Conservation (phyloP, 2,888 invertebrate genomes). For the Zygaena filipendulae region DNA sequence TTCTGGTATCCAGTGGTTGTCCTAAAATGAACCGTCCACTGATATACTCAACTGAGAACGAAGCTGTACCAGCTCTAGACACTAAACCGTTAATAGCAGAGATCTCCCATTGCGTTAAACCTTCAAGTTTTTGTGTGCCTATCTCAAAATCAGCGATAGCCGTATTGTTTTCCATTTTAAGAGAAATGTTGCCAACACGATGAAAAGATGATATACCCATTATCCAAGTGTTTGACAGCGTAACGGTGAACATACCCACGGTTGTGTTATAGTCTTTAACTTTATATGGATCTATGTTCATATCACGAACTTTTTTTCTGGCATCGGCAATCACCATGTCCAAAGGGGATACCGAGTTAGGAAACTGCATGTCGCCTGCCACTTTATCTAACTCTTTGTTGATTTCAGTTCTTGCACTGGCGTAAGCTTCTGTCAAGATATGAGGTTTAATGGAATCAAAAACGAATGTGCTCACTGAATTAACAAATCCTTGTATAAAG, state of each 20-base stretch:
- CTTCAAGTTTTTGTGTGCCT: slow-evolving; percentile 83
- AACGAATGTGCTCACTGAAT: slow-evolving; percentile 82
- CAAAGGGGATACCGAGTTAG: slow-evolving; percentile 86
- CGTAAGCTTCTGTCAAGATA: slow-evolving; percentile 81
- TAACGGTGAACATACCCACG: slow-evolving; percentile 75
- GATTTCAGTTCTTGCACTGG: slow-evolving; percentile 77
- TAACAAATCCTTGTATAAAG: slow-evolving; percentile 78
- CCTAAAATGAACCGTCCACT: slow-evolving; percentile 75
- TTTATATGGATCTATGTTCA: slow-evolving; percentile 80
- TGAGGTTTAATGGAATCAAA: slow-evolving; percentile 91
- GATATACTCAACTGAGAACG: slow-evolving; percentile 84
- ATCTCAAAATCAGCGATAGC: slow-evolving; percentile 75
- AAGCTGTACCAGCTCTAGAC: slow-evolving; percentile 76
- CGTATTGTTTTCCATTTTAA: slow-evolving; percentile 78
- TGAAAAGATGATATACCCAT: slow-evolving; percentile 85
- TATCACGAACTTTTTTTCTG: slow-evolving; percentile 72
- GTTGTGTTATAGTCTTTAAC: slow-evolving; percentile 79
- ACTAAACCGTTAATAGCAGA: slow-evolving; percentile 74
- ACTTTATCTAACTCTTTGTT: slow-evolving; percentile 78
- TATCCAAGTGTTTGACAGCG: slow-evolving; percentile 80
- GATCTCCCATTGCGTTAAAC: slow-evolving; percentile 83
- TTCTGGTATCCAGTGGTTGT: slow-evolving; percentile 81
- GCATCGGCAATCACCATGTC: slow-evolving; percentile 84
- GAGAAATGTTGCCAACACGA: slow-evolving; percentile 80
- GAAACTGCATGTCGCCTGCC: slow-evolving; percentile 76